Conservation (phyloP, 2,888 invertebrate species). For the Pseudococcus jackbeardsleyi region DNA sequence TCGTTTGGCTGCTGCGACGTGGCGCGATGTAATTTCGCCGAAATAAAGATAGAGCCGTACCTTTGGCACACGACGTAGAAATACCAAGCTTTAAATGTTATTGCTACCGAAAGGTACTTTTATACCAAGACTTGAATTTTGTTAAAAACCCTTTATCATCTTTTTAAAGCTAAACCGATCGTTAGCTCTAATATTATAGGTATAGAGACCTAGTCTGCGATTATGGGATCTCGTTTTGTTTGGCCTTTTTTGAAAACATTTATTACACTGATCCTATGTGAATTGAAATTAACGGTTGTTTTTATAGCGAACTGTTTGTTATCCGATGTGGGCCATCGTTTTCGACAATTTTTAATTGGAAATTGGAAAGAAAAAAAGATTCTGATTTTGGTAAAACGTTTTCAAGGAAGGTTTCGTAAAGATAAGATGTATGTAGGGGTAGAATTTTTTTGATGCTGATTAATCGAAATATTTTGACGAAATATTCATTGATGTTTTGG, state of each 20-base stretch:
- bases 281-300: constrained; percentile 18
- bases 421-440: not conserved
- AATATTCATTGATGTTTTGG: too few species aligned
- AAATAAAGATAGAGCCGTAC: not conserved
- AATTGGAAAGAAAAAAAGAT: not conserved
- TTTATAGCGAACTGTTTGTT: not conserved
- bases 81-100: constrained; percentile 26
- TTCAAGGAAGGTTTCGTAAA: not conserved
- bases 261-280: not conserved
- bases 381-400: not conserved
- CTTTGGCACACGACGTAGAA: constrained; percentile 24
- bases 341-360: not conserved
- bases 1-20: not conserved
- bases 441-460: not conserved
- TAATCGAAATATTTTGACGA: not conserved
- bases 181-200: not conserved
- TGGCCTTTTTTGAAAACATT: not conserved
- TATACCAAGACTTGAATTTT: not conserved
- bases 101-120: not conserved
- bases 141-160: constrained; percentile 13
- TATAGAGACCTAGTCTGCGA: not conserved
- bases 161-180: constrained; percentile 37
- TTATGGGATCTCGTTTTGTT: constrained; percentile 18
- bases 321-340: not conserved
- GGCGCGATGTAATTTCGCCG: not conserved